Base-by-base conservation (phyloP, 2,797 vertebrate species). In the Urocyon cinereoargenteus region DNA sequence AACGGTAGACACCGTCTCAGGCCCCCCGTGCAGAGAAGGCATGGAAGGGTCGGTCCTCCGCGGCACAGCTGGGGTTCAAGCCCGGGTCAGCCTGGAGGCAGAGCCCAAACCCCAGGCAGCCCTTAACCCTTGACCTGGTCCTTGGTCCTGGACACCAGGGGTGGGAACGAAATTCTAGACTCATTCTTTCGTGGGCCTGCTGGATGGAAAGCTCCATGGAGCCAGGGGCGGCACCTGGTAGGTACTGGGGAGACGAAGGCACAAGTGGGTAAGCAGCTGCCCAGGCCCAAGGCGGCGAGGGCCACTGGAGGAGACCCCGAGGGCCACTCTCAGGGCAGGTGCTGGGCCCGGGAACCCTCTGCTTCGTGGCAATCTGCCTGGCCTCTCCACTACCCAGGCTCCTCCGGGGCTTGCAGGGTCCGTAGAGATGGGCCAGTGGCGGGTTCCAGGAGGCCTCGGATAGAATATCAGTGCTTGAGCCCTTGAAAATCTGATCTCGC, bases 401-500 rank as follows among this genome's bases (percentile, higher is more conserved):
- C 82, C n/a, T 49, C 53, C 13, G 21, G 53, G 15, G 24, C 75
- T 66, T 53, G 51, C 3, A 22, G 75, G 59, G 28, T 51, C 31
- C 1, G 0, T 6, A 45, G 83, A 92, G 82, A 84, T 83, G 93
- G 96, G 64, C 77, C 34, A 1, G 2, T 73, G 87, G 94, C 40
- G 22, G n/a, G 87, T 88, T 95, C 89, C 97, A 86, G 97, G 66
- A 89, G 53, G 62, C 49, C 7, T 28, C 31, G 55, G 98, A 88
- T 98, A 91, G 95, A 96, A 96, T 98, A 70, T 97, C 98, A 96
- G 97, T 24, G 94, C 34, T 97, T 96, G 98, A 86, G 62, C 97
- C 97, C 98, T 89, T 66, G 97, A 96, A 94, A 98, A 97, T 11
- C 45, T 61, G 97, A 98, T 97, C 98, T 97, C 7, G 0, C 90